Percentiles rank a stretch among this genome's conserved stretches.
Conservation (phyloP, 2,113 vertebrate genomes). For the Chitala chitala region DNA sequence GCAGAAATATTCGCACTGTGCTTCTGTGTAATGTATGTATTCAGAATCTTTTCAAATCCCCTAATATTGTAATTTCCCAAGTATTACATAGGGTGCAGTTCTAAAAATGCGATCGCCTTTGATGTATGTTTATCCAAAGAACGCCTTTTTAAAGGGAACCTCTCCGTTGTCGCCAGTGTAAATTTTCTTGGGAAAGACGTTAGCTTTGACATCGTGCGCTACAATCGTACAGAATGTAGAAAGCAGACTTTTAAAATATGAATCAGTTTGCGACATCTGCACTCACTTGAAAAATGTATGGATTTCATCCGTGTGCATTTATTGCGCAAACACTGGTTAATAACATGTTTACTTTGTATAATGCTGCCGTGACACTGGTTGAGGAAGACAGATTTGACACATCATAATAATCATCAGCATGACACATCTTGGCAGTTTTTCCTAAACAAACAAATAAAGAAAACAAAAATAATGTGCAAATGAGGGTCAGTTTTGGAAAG, state of each 20-base stretch:
- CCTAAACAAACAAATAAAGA: background rate
- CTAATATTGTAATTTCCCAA: background rate
- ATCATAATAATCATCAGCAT: background rate
- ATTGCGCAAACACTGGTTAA: constrained; percentile 48
- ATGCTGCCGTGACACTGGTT: constrained; percentile 21
- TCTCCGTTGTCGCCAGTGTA: too few relatives aligned
- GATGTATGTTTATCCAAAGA: too few relatives aligned
- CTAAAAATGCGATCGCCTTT: too few relatives aligned
- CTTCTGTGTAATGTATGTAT: background rate
- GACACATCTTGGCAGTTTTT: background rate
- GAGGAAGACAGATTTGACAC: background rate
- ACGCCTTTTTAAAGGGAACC: too few relatives aligned
- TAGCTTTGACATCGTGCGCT: too few relatives aligned
- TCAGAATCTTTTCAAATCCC: background rate
- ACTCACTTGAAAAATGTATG: constrained; percentile 35
- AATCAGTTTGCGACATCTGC: background rate
- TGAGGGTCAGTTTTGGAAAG: background rate
- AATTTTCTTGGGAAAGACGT: too few relatives aligned
- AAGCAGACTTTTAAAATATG: background rate
- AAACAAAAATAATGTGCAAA: background rate
- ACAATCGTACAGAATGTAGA: too few relatives aligned
- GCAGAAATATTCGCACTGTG: background rate
- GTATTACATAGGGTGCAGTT: too few relatives aligned
- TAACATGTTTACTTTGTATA: constrained; percentile 44
- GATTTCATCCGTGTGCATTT: constrained; percentile 33